Evolutionary conservation across 1,140 invertebrate species (phyloP).

Genomic region (Anagrus nilaparvatae): DNA sequence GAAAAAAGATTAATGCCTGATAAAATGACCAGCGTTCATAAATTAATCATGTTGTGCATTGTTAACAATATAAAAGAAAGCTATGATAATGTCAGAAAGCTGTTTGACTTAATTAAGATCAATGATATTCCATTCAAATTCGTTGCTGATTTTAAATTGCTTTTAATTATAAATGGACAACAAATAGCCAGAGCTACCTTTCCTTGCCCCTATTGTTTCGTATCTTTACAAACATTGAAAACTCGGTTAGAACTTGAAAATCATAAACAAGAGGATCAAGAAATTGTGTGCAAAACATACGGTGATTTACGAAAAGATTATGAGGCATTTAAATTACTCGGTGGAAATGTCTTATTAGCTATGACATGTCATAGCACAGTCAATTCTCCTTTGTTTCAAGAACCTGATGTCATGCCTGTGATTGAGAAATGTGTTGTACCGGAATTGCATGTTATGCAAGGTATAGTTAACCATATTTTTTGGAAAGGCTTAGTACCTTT

Average conservation of each 20-base stretch:
- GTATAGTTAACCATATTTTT: constrained; percentile 12
- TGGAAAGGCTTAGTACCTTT: constrained; percentile 1
- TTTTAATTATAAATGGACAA: constrained; percentile 12
- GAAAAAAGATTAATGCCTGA: too few species aligned
- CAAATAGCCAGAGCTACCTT: constrained; percentile 6
- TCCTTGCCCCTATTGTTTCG: constrained; percentile 6
- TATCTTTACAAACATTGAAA: not conserved
- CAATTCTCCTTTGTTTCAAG: constrained; percentile 3
- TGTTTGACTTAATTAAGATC: constrained; percentile 1
- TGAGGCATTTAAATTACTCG: not conserved
- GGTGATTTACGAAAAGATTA: constrained; percentile 3
- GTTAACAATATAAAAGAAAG: constrained; percentile 6
- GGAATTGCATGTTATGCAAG: constrained; percentile 13
- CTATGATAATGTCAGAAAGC: constrained; percentile 2
- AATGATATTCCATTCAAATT: constrained; percentile 11
- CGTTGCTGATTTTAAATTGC: constrained; percentile 7
- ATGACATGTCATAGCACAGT: constrained; percentile 6
- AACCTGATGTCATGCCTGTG: constrained; percentile 1
- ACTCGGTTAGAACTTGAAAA: constrained; percentile 1
- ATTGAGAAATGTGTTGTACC: constrained; percentile 14
- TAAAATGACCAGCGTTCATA: constrained; percentile 3
- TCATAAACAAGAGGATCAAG: too few species aligned
- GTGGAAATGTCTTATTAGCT: not conserved
- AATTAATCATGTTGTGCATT: constrained; percentile 9
- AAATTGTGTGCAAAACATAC: constrained; percentile 8